Evolutionary conservation across 2,888 invertebrate genomes (phyloP).

Genomic region (Pandemis corylana): DNA sequence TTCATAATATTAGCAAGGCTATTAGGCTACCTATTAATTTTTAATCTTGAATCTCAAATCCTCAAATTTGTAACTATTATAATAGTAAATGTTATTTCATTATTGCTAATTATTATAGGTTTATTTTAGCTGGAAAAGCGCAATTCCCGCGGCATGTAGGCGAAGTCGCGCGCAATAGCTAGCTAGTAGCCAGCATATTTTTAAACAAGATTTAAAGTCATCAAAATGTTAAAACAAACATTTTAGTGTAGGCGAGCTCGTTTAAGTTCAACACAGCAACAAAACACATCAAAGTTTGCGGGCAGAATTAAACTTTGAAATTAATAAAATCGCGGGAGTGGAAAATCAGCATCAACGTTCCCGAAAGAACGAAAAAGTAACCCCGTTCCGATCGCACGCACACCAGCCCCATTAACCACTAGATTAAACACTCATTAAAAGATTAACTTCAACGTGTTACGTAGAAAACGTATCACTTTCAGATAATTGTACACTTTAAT

Average conservation of each 20-base stretch:
- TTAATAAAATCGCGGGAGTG: slow-evolving; percentile 18
- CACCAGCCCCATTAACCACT: slow-evolving; percentile 54
- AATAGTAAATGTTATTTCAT: too few relatives aligned
- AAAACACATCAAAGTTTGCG: neutral
- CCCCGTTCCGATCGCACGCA: slow-evolving; percentile 22
- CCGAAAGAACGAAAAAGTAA: slow-evolving; percentile 11
- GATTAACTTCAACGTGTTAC: slow-evolving; percentile 61
- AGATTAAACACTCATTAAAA: slow-evolving; percentile 63
- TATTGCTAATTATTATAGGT: too few relatives aligned
- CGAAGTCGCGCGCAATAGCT: too few relatives aligned
- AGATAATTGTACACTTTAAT: slow-evolving; percentile 80
- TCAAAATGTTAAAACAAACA: neutral
- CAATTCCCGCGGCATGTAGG: too few relatives aligned
- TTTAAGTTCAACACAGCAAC: neutral
- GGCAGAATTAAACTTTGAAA: slow-evolving; percentile 19
- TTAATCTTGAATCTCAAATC: too few relatives aligned
- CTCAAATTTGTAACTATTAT: too few relatives aligned
- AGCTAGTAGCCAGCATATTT: neutral
- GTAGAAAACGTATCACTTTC: slow-evolving; percentile 65
- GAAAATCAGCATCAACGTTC: slow-evolving; percentile 14
- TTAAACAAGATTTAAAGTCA: neutral
- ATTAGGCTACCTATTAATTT: too few relatives aligned
- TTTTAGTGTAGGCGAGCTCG: neutral
- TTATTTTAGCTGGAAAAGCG: too few relatives aligned
- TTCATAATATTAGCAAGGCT: too few relatives aligned